Conservation (phyloP, 2,797 vertebrate genomes). For the Mus minutoides region DNA sequence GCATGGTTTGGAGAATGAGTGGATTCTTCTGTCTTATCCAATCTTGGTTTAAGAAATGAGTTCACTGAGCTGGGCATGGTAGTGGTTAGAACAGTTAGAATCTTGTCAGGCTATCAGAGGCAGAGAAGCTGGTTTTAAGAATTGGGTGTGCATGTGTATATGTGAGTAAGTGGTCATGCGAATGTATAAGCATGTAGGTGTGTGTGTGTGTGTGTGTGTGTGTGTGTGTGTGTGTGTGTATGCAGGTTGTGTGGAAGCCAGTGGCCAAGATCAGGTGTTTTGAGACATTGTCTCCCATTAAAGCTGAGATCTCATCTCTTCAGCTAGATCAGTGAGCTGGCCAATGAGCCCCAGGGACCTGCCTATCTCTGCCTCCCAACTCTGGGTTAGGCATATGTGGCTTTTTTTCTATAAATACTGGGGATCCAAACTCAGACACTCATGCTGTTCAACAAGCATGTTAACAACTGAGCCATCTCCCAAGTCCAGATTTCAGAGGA, state of each 20-base stretch:
- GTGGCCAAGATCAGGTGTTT: not conserved
- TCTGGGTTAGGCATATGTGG: not conserved
- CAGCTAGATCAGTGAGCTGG: not conserved
- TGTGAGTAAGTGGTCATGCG: not conserved
- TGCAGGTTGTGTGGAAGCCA: not conserved
- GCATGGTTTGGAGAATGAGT: not conserved
- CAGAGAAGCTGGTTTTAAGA: not conserved
- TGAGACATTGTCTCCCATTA: not conserved
- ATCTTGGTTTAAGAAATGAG: slow-evolving; percentile 15
- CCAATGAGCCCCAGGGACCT: not conserved
- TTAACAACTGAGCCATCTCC: not conserved
- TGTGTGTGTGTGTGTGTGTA: not conserved
- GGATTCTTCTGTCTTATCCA: not conserved
- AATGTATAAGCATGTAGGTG: not conserved
- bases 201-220: not conserved
- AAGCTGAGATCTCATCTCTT: not conserved
- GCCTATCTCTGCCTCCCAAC: not conserved
- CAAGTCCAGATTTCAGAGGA: not conserved
- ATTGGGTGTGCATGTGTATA: not conserved
- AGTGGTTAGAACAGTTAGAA: slow-evolving; percentile 12
- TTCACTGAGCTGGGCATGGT: not conserved
- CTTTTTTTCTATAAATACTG: not conserved
- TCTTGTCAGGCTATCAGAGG: slow-evolving; percentile 12
- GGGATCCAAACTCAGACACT: not conserved
- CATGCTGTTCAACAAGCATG: not conserved